Base-by-base conservation (phyloP, 2,888 invertebrate species). In the Epistrophella euchroma region DNA sequence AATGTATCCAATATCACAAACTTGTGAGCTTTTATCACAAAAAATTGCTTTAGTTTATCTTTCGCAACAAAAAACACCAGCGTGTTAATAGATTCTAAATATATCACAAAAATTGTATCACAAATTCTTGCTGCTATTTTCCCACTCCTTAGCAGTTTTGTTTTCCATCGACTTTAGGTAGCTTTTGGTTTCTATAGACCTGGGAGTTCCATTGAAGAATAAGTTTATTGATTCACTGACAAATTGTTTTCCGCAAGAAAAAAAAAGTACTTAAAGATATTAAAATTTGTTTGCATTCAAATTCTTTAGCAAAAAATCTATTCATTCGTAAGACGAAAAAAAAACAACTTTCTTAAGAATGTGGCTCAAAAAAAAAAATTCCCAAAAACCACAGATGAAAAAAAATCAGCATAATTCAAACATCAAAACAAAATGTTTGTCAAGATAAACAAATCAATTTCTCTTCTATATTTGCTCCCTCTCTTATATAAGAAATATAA, bases 381-480 rank as follows among this genome's bases (percentile, higher is more conserved):
- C n/a, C n/a, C n/a, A n/a, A n/a, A n/a, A n/a, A 52, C 52, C 68
- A 50, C n/a, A n/a, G n/a, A 68, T 68, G 13, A 47, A 43, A 58
- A 58, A 5, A 66, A 78, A 79, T 50, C 66, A 68, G 58, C 50
- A 79, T 73, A 66, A 73, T 60, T 64, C 56, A 56, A 72, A 55
- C 52, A 68, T 73, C 79, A 73, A 79, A 79, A 66, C 66, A 58
- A 73, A 79, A 66, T 79, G 22, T 52, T 79, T 68, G 40, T 68
- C 73, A 73, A 58, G 58, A 58, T 50, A 82, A 82, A 66, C 64
- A 76, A 76, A 76, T 76, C 76, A 76, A 76, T 76, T 66, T 71
- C 37, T 58, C 50, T 28, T 17, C 17, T 68, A 32, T 32, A 22
- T 40, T 43, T 19, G 13, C 50, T 37, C 37, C 25, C n/a, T 13